These are phyloP conservation scores for Rhombomys opimus DNA, from an alignment of 2,113 vertebrate genomes.

Conservation along the genomic window DNA sequence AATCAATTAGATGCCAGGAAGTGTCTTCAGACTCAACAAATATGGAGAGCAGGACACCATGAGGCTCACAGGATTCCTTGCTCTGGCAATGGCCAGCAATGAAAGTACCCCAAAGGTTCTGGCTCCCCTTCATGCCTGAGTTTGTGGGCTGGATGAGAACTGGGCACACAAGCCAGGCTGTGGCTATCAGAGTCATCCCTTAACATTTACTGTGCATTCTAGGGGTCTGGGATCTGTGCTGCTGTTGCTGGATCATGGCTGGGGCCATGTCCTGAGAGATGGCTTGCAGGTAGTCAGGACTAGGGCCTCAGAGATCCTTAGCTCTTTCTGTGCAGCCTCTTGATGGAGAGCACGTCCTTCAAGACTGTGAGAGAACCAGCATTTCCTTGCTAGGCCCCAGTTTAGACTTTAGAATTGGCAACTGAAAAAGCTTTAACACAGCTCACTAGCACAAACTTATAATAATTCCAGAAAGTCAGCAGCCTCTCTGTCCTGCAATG, in stretches of 20 bases:
- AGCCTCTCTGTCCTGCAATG: background rate
- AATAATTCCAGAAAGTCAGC: background rate
- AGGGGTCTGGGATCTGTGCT: background rate
- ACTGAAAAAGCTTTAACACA: background rate
- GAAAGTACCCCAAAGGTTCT: background rate
- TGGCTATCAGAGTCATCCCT: background rate
- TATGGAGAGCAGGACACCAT: background rate
- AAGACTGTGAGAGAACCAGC: background rate
- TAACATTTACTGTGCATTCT: background rate
- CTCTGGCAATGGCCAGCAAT: background rate
- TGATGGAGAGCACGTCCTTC: background rate
- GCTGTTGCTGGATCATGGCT: background rate
- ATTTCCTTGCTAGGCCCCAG: background rate
- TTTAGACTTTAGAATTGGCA: background rate
- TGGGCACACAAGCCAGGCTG: background rate
- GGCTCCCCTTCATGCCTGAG: background rate
- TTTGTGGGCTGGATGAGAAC: background rate
- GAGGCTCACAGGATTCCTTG: background rate
- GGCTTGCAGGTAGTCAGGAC: background rate
- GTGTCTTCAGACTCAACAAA: background rate
- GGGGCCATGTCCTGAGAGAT: background rate
- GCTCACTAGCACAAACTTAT: background rate
- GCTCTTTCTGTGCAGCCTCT: background rate
- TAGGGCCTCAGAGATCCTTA: background rate
- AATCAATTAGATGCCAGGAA: background rate